A percentile compares a stretch with the other conserved stretches of the same genome.
Evolutionary conservation across 2,113 vertebrate genomes (phyloP).

Genomic region (Cyphomyrus discorhynchus): DNA sequence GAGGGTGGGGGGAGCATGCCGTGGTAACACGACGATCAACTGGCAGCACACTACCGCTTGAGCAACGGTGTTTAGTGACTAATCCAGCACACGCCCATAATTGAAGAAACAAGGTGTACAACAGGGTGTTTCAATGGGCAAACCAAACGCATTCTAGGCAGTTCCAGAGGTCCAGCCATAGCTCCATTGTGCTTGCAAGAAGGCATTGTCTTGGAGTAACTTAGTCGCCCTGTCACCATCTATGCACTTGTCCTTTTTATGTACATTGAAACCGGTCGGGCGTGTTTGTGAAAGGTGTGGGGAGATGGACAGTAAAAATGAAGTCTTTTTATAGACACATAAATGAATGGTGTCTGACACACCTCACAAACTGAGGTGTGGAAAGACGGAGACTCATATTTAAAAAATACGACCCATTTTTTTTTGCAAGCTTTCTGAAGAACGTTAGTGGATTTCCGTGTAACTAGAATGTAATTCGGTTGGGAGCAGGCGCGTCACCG

Average conservation of each 20-base stretch:
- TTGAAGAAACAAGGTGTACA: not conserved
- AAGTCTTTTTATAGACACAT: conserved; percentile 7
- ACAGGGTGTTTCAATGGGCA: not conserved
- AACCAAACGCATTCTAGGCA: not conserved
- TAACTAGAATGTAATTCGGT: not conserved
- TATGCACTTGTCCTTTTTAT: not conserved
- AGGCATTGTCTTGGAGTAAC: conserved; percentile 6
- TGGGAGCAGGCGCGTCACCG: not conserved
- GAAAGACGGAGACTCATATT: not conserved
- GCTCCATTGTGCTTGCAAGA: not conserved
- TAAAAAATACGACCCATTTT: not conserved
- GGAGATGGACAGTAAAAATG: not conserved
- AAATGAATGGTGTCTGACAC: not conserved
- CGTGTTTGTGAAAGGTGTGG: conserved; percentile 4
- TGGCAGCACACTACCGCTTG: not conserved
- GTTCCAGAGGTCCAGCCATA: not conserved
- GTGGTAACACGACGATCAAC: not conserved
- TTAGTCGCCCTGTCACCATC: not conserved
- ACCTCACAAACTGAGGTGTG: not conserved
- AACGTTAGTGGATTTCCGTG: not conserved
- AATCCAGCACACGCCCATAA: not conserved
- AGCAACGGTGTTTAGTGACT: not conserved
- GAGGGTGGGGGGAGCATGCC: not conserved
- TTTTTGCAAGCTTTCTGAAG: not conserved
- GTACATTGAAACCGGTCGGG: not conserved